Conservation (phyloP, 2,888 invertebrate species). For the Idaea aversata region DNA sequence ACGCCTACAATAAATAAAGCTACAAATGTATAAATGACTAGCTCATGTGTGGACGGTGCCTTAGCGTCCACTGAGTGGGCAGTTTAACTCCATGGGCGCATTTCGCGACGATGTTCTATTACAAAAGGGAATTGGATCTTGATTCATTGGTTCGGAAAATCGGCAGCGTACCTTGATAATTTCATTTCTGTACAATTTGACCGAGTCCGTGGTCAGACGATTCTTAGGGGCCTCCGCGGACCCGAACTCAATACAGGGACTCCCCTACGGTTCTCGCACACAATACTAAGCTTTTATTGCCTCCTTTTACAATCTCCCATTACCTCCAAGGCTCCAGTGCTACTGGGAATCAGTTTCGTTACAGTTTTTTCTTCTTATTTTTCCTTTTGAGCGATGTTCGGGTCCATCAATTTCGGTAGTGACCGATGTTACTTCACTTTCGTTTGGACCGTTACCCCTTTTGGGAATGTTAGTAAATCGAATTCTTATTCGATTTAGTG, state of each 20-base stretch:
- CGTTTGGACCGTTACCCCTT: constrained; percentile 34
- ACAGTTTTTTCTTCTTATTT: constrained; percentile 68
- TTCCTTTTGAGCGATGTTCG: constrained; percentile 66
- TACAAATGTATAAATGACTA: constrained; percentile 28
- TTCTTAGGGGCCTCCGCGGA: constrained; percentile 73
- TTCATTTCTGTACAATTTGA: constrained; percentile 82
- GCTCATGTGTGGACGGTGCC: constrained; percentile 51
- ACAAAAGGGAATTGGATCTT: constrained; percentile 81
- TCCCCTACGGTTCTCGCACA: constrained; percentile 75
- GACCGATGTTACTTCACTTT: constrained; percentile 47
- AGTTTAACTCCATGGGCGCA: constrained; percentile 73
- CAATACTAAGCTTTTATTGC: constrained; percentile 81
- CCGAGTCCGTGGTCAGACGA: constrained; percentile 78
- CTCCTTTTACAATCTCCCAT: constrained; percentile 80
- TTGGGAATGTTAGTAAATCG: constrained; percentile 37
- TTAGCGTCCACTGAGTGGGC: constrained; percentile 72
- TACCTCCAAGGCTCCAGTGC: constrained; percentile 72
- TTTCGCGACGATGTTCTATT: constrained; percentile 80
- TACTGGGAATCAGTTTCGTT: constrained; percentile 77
- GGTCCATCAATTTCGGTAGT: constrained; percentile 57
- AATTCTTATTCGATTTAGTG: constrained; percentile 29
- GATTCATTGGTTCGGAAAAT: constrained; percentile 81
- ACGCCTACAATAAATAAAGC: constrained; percentile 43
- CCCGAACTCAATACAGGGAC: constrained; percentile 72
- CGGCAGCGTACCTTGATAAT: constrained; percentile 81